phyloP scores from a whole-genome alignment of 2,113 vertebrate genomes.

The Pimephales promelas region DNA sequence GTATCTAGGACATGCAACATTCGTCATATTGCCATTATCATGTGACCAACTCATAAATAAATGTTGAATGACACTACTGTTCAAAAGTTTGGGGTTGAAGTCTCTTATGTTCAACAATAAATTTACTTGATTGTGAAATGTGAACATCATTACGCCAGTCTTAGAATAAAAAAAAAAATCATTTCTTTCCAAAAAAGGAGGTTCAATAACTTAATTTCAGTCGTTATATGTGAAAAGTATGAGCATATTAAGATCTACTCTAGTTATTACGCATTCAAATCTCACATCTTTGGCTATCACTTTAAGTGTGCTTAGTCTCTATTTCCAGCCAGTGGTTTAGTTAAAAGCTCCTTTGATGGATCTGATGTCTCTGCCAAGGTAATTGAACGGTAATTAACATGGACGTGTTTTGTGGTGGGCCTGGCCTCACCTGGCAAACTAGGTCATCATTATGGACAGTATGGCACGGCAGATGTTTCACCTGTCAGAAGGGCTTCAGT shows the following conservation, averaged over 20 bases:
- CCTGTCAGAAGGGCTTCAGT: conserved; percentile 12
- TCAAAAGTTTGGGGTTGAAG: background rate
- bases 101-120: background rate
- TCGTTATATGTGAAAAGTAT: background rate
- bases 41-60: background rate
- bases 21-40: too few relatives aligned
- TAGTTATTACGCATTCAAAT: background rate
- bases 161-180: too few relatives aligned
- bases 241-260: background rate
- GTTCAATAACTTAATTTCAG: background rate
- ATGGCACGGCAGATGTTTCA: conserved; percentile 52
- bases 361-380: conserved; percentile 19
- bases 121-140: too few relatives aligned
- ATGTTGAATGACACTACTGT: background rate
- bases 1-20: too few relatives aligned
- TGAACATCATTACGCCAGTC: too few relatives aligned
- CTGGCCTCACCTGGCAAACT: conserved; percentile 38
- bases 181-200: background rate
- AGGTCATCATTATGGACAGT: conserved; percentile 48
- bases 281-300: background rate
- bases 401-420: conserved; percentile 24
- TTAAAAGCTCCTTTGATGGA: conserved; percentile 34
- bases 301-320: background rate
- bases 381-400: conserved; percentile 54
- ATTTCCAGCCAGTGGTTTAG: background rate